These are phyloP conservation scores for Vanessa atalanta DNA, from an alignment of 1,140 invertebrate species.

Conservation along the genomic window DNA sequence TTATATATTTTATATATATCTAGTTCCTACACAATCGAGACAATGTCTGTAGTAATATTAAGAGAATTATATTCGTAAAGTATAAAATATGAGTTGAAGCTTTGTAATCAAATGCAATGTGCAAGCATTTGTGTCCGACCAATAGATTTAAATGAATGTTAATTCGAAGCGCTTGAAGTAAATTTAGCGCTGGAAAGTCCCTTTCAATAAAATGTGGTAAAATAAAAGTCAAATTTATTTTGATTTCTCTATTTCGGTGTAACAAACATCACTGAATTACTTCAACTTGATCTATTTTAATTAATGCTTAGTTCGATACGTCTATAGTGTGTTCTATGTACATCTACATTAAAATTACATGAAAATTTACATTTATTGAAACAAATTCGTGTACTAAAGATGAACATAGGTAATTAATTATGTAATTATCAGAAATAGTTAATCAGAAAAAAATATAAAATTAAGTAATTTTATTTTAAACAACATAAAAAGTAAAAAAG, in stretches of 20 bases:
- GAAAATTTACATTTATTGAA: conserved; percentile 12
- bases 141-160: no score
- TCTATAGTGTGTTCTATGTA: conserved; percentile 34
- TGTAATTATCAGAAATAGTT: background rate
- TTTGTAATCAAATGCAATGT: no score
- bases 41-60: no score
- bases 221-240: conserved; percentile 53
- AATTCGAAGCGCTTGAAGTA: no score
- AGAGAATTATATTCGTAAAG: no score
- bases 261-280: conserved; percentile 67
- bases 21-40: no score
- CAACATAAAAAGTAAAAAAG: no score
- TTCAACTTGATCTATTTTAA: conserved; percentile 38
- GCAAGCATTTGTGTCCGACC: no score
- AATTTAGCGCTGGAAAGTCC: no score
- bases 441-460: background rate
- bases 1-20: no score
- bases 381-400: background rate
- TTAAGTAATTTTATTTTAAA: no score
- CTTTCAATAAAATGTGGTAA: background rate
- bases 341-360: conserved; percentile 32
- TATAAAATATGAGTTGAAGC: no score
- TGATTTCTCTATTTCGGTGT: conserved; percentile 69
- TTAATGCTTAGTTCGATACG: conserved; percentile 32
- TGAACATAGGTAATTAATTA: background rate